Evolutionary conservation across 2,113 vertebrate genomes (phyloP).

Genomic region (Paratilapia polleni): DNA sequence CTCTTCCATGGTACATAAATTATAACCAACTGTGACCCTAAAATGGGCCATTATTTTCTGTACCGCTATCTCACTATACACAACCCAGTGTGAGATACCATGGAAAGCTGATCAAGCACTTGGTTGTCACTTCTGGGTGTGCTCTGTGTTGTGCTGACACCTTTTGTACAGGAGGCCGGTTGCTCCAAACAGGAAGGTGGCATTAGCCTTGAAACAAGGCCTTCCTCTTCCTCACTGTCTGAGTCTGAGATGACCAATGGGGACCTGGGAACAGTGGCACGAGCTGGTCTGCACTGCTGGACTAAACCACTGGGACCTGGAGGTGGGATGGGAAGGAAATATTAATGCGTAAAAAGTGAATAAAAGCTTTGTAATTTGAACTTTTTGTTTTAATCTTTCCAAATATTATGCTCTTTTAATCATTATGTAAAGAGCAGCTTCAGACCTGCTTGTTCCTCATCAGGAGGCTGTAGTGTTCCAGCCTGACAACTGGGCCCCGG

Average conservation of each 20-base stretch:
- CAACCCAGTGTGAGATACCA: background rate
- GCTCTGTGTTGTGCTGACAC: slow-evolving; percentile 67
- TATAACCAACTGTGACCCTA: no score
- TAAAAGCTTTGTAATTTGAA: background rate
- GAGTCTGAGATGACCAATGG: slow-evolving; percentile 91
- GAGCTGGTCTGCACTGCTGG: slow-evolving; percentile 77
- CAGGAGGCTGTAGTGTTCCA: slow-evolving; percentile 69
- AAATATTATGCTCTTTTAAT: background rate
- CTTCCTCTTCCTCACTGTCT: slow-evolving; percentile 95
- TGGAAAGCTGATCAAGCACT: background rate
- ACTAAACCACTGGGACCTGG: slow-evolving; percentile 91
- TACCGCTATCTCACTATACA: background rate
- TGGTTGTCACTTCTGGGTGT: background rate
- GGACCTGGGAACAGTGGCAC: slow-evolving; percentile 79
- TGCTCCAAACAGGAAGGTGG: slow-evolving; percentile 80
- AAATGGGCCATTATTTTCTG: no score
- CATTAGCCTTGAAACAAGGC: slow-evolving; percentile 63
- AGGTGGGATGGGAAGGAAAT: background rate
- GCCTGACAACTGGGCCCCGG: slow-evolving; percentile 75
- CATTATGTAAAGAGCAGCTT: background rate
- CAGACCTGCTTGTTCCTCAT: slow-evolving; percentile 96
- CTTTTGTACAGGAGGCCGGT: slow-evolving; percentile 60
- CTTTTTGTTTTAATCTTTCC: background rate
- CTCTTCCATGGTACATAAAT: no score
- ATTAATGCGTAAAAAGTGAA: background rate